A percentile compares a stretch with the other conserved stretches of the same genome.
Evolutionary conservation across 1,140 invertebrate genomes (phyloP).

Genomic region (Lepidurus apus): DNA sequence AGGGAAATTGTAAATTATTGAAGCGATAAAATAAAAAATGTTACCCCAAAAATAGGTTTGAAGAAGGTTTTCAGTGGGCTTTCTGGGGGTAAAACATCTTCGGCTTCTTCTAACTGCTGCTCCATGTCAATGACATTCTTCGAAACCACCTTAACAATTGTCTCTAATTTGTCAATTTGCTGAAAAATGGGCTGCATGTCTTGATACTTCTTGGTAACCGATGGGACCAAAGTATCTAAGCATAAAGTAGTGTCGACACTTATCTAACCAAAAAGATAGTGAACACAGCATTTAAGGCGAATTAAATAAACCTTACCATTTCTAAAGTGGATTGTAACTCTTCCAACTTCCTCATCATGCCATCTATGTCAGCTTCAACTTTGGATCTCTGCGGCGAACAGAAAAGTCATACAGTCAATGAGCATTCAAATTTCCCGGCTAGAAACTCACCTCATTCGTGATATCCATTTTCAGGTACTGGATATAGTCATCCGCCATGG

Average conservation of each 20-base stretch:
- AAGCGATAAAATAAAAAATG: neutral
- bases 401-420: neutral
- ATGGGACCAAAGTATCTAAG: neutral
- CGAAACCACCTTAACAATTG: neutral
- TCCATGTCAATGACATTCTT: neutral
- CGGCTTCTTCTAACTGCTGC: neutral
- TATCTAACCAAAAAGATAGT: neutral
- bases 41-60: slow-evolving; percentile 2
- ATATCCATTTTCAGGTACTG: slow-evolving; percentile 3
- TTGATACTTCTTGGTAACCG: neutral
- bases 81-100: neutral
- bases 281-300: neutral
- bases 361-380: neutral
- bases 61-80: neutral
- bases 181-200: neutral
- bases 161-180: neutral
- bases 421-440: neutral
- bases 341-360: neutral
- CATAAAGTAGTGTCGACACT: neutral
- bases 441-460: neutral
- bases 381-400: neutral
- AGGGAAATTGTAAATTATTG: neutral
- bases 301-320: neutral
- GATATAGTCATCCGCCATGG: neutral
- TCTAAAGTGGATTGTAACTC: neutral